A percentile compares a stretch with the other conserved stretches of the same genome.
phyloP scores from a whole-genome alignment of 2,888 invertebrate species.

The Litoditis marina region DNA sequence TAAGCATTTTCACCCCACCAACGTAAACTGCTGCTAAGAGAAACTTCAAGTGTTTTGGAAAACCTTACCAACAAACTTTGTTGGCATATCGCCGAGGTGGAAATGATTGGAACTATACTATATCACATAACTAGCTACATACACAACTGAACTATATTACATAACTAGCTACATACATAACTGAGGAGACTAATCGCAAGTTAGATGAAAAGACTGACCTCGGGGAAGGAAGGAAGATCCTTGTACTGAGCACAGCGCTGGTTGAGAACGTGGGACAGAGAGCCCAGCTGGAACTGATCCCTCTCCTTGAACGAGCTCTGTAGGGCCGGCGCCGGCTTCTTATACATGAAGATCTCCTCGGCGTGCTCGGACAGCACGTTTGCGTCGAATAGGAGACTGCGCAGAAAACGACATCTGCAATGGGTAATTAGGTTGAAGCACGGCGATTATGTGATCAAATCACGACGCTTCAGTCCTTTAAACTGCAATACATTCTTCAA shows the following conservation, averaged over 20 bases:
- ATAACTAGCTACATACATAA: no score
- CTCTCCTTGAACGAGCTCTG: conserved; percentile 75
- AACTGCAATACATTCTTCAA: no score
- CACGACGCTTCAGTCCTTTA: no score
- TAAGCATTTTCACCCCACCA: no score
- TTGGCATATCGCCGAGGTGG: no score
- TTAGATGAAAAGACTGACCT: conserved; percentile 70
- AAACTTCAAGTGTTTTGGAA: no score
- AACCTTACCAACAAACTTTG: no score
- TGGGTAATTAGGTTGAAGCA: conserved; percentile 63
- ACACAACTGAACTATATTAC: not conserved
- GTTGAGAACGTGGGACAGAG: conserved; percentile 89
- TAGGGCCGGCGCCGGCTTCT: conserved; percentile 88
- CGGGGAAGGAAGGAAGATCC: conserved; percentile 80
- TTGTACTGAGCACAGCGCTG: conserved; percentile 81
- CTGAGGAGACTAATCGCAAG: no score
- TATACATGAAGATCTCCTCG: conserved; percentile 80
- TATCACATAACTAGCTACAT: no score
- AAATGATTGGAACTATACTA: no score
- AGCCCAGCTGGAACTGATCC: conserved; percentile 85
- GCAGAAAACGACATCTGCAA: conserved; percentile 76
- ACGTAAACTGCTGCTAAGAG: no score
- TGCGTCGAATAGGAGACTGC: conserved; percentile 73
- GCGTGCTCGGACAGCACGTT: conserved; percentile 66
- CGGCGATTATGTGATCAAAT: no score